Evolutionary conservation across 2,888 invertebrate species (phyloP), one percentile per base, ranked within the genome.

Genomic region (Watsonalla cultraria): DNA sequence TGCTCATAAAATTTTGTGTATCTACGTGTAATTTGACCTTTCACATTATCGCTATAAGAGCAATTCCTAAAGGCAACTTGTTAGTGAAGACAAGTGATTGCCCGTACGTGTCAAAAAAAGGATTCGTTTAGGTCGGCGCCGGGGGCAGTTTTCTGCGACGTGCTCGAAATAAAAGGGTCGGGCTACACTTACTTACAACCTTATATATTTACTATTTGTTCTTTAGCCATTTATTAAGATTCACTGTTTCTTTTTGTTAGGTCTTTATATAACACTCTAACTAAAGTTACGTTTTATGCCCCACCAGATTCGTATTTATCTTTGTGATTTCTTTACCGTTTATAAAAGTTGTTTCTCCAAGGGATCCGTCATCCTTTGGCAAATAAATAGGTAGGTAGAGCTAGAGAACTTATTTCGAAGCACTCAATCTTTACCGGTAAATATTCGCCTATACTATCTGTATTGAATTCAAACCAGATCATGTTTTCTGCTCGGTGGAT

Each of bases 11-110:
- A 68, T 72, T 67, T 61, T 72, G 64, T 69, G 66, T 74, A 60
- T 74, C 67, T 76, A 70, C 69, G 70, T 74, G 78, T 75, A 77
- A 80, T 76, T 72, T 78, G 82, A 84, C 82, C 80, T 86, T 85
- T 85, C 69, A 60, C 69, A 66, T 73, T 76, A 77, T 70, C 61
- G 62, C 64, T 68, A 73, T 63, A 61, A 64, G 71, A 74, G 64
- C 68, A 69, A 72, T 72, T 74, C 74, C 69, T 68, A 61, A 65
- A 65, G 59, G 69, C 66, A 59, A 64, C 67, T 75, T 73, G 74
- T 71, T 73, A 70, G 63, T 66, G 66, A 67, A 67, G 72, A 73
- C 66, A 70, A 72, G 70, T 64, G 64, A 68, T 68, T 65, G 65
- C 58, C 57, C 59, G 59, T 61, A 65, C 67, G 67, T 65, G 64